phyloP scores from a whole-genome alignment of 2,888 invertebrate species.

The Endotricha flammealis region DNA sequence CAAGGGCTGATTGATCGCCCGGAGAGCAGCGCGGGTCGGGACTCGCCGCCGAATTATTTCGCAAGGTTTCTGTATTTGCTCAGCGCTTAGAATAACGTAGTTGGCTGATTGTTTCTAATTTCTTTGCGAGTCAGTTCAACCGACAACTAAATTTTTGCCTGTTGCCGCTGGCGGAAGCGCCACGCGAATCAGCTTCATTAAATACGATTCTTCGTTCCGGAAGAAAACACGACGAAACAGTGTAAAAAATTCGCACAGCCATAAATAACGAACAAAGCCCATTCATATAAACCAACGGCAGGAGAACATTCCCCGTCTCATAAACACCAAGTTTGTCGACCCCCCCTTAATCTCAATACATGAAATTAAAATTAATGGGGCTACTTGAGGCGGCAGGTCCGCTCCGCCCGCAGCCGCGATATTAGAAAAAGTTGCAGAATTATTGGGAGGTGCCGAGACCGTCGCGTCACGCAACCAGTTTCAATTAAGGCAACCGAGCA shows the following conservation, averaged over 20 bases:
- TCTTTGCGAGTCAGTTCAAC: not conserved
- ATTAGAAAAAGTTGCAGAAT: conserved; percentile 11
- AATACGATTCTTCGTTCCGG: too few relatives aligned
- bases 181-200: too few relatives aligned
- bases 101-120: not conserved
- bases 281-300: not conserved
- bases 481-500: conserved; percentile 19
- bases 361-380: conserved; percentile 7
- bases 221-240: not conserved
- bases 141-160: not conserved
- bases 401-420: conserved; percentile 1
- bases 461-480: conserved; percentile 6
- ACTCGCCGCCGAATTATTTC: not conserved
- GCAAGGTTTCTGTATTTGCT: not conserved
- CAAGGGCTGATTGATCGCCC: not conserved
- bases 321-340: conserved; percentile 6
- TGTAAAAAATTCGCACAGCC: not conserved
- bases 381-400: not conserved
- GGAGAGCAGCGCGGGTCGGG: not conserved
- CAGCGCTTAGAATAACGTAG: not conserved
- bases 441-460: not conserved
- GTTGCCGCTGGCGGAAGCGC: not conserved
- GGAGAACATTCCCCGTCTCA: conserved; percentile 1
- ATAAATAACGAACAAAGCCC: not conserved
- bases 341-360: conserved; percentile 9